These are phyloP conservation scores for Enteromius treurensis DNA, from an alignment of 2,797 vertebrate genomes.

Conservation along the genomic window DNA sequence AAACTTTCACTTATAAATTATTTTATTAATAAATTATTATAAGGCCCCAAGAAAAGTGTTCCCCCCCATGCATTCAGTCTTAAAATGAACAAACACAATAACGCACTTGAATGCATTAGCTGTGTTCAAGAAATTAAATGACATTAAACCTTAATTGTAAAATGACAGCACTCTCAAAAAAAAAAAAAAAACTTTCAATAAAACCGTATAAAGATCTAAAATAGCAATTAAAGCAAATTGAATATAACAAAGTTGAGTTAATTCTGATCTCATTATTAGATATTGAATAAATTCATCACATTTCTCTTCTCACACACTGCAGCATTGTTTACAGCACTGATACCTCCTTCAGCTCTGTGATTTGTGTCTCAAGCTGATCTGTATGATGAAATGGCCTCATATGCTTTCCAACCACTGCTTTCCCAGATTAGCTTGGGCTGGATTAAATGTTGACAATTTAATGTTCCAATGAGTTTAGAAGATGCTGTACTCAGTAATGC, in stretches of 20 bases:
- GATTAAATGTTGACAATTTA: neutral
- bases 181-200: neutral
- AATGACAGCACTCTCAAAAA: neutral
- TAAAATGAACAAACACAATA: neutral
- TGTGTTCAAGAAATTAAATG: neutral
- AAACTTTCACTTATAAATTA: neutral
- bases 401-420: slow-evolving; percentile 2
- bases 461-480: neutral
- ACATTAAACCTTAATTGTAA: neutral
- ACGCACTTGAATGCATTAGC: neutral
- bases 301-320: neutral
- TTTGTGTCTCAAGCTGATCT: slow-evolving; percentile 2
- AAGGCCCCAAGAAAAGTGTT: neutral
- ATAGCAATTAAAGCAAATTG: neutral
- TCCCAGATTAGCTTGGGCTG: neutral
- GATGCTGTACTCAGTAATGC: neutral
- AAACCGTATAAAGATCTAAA: neutral
- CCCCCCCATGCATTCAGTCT: neutral
- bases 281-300: neutral
- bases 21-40: too few species aligned
- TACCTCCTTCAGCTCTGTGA: neutral
- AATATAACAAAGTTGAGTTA: neutral
- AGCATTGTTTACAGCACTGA: neutral
- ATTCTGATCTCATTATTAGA: neutral
- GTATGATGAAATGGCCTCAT: neutral